These are phyloP conservation scores for Phylloscopus trochilus DNA, from an alignment of 2,113 vertebrate species.

Conservation along the genomic window DNA sequence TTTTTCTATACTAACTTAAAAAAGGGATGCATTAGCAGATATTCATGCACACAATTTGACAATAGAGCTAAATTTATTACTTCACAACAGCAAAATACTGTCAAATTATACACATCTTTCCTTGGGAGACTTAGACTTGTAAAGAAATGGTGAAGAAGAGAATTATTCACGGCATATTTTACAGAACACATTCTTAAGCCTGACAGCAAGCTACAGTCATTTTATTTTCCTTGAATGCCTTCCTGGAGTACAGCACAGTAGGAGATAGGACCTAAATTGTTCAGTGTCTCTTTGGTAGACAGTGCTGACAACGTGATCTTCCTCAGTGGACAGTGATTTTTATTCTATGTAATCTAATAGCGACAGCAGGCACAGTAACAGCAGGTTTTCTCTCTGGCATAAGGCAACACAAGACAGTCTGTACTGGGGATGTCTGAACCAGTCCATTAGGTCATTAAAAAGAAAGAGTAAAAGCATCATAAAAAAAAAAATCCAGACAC, in stretches of 20 bases:
- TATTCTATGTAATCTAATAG: slow-evolving; percentile 33
- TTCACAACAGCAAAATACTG: not conserved
- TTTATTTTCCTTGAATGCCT: slow-evolving; percentile 22
- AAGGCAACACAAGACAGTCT: not conserved
- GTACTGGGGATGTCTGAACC: not conserved
- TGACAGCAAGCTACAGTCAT: slow-evolving; percentile 2
- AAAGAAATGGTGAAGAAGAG: not conserved
- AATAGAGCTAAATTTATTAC: not conserved
- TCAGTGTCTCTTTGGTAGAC: slow-evolving; percentile 19
- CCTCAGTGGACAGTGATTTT: slow-evolving; percentile 39
- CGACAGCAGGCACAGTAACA: not conserved
- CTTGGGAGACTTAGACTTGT: not conserved
- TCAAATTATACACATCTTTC: slow-evolving; percentile 20
- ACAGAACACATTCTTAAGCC: slow-evolving; percentile 7
- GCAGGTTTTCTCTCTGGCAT: not conserved
- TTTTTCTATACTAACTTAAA: not conserved
- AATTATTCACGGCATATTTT: slow-evolving; percentile 23
- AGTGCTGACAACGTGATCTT: slow-evolving; percentile 11
- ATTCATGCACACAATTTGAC: not conserved
- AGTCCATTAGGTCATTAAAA: not conserved
- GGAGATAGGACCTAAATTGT: slow-evolving; percentile 5
- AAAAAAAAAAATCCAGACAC: not conserved
- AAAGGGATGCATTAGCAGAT: not conserved
- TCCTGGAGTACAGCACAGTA: slow-evolving; percentile 18
- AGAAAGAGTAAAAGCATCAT: not conserved